Percentiles rank a stretch among this genome's conserved stretches.
These are phyloP conservation scores for Xestia sexstrigata DNA, from an alignment of 2,888 invertebrate genomes.

Conservation along the genomic window DNA sequence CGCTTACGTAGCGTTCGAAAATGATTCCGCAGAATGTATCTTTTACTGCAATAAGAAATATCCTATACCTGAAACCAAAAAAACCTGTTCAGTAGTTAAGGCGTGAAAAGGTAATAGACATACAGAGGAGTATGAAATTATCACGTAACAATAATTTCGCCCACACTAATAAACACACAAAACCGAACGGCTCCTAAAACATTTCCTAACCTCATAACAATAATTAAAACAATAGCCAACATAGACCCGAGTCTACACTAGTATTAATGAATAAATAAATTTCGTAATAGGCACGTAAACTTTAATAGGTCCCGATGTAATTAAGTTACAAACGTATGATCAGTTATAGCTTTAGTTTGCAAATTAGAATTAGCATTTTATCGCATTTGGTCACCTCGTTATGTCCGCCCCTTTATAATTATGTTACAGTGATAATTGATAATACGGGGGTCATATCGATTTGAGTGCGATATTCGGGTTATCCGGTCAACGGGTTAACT, in stretches of 20 bases:
- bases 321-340: constrained; percentile 44
- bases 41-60: neutral
- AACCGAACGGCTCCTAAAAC: neutral
- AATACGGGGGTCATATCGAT: constrained; percentile 38
- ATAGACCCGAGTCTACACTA: neutral
- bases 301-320: constrained; percentile 44
- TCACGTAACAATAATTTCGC: neutral
- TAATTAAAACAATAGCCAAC: constrained; percentile 35
- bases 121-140: neutral
- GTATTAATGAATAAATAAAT: constrained; percentile 46
- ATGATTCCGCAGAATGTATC: neutral
- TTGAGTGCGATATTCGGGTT: constrained; percentile 8
- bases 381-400: constrained; percentile 49
- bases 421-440: constrained; percentile 55
- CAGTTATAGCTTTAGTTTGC: constrained; percentile 40
- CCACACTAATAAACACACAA: constrained; percentile 21
- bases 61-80: neutral
- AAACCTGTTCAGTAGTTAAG: neutral
- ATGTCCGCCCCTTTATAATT: constrained; percentile 27
- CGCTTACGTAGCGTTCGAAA: neutral
- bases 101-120: neutral
- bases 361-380: constrained; percentile 65
- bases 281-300: constrained; percentile 27
- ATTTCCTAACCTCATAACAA: constrained; percentile 17
- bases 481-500: neutral